Evolutionary conservation across 2,888 invertebrate genomes (phyloP).

Genomic region (Fragum whitleyi): DNA sequence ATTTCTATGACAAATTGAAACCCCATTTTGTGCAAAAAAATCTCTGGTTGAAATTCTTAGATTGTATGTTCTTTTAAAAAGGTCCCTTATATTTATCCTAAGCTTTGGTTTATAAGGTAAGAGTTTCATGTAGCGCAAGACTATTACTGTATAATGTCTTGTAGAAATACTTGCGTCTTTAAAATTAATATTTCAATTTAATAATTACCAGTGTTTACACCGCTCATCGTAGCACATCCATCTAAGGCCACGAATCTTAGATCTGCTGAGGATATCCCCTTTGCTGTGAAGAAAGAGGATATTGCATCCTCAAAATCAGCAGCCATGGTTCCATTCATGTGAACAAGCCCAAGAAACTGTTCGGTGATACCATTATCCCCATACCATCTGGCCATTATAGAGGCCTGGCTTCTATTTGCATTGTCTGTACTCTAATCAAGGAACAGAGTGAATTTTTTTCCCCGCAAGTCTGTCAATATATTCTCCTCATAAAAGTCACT

Average conservation of each 20-base stretch:
- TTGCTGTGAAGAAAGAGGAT: slow-evolving; percentile 17
- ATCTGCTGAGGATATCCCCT: slow-evolving; percentile 28
- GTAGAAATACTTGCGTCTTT: too few species aligned
- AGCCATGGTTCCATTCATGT: slow-evolving; percentile 16
- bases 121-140: too few species aligned
- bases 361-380: neutral
- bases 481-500: slow-evolving; percentile 18
- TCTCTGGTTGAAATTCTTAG: too few species aligned
- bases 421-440: slow-evolving; percentile 49
- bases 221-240: slow-evolving; percentile 52
- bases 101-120: too few species aligned
- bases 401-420: slow-evolving; percentile 33
- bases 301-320: slow-evolving; percentile 26
- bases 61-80: too few species aligned
- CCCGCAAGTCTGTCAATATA: slow-evolving; percentile 8
- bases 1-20: too few species aligned
- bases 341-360: slow-evolving; percentile 26
- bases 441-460: slow-evolving; percentile 34
- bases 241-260: slow-evolving; percentile 51
- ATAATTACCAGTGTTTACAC: slow-evolving; percentile 33
- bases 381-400: slow-evolving; percentile 36
- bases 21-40: too few species aligned
- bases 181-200: neutral
- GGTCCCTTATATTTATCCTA: too few species aligned
- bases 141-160: too few species aligned